Conservation (phyloP, 92 coral and sea anemone species). For the Montipora capitata region DNA sequence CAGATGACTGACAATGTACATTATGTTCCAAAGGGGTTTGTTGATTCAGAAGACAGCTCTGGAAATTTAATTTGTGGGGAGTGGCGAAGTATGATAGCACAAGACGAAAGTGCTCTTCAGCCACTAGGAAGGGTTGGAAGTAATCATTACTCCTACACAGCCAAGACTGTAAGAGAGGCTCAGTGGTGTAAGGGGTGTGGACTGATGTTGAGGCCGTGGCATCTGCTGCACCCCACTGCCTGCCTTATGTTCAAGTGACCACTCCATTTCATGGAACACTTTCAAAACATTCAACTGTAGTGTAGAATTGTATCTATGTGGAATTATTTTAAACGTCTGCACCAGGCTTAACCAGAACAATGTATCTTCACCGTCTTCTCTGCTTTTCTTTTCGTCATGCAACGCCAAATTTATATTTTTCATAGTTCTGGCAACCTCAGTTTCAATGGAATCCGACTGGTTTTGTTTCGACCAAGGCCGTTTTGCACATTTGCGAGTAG, state of each 20-base stretch:
- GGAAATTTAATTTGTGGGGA: no score
- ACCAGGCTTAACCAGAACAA: conserved; percentile 36
- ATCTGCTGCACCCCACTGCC: background rate
- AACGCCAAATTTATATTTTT: conserved; percentile 19
- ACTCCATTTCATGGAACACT: conserved; percentile 17
- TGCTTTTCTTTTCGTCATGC: conserved; percentile 10
- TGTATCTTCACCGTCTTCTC: conserved; percentile 23
- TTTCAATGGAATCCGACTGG: conserved; percentile 17
- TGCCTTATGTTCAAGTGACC: conserved; percentile 19
- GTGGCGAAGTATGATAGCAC: no score
- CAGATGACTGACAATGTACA: no score
- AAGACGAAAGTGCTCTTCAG: no score
- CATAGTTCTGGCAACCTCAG: conserved; percentile 51
- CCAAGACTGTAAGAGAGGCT: no score
- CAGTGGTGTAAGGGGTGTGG: background rate
- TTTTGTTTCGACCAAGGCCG: conserved; percentile 41
- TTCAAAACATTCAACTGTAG: conserved; percentile 27
- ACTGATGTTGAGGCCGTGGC: background rate
- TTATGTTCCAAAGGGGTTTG: no score
- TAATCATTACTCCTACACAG: no score
- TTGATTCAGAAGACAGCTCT: no score
- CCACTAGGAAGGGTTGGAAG: no score
- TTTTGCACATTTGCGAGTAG: conserved; percentile 8
- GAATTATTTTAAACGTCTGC: conserved; percentile 10
- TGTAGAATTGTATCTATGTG: conserved; percentile 5